A percentile compares a stretch with the other conserved stretches of the same genome.
These are phyloP conservation scores for Pelmatolapia mariae DNA, from an alignment of 2,113 vertebrate species.

Conservation along the genomic window DNA sequence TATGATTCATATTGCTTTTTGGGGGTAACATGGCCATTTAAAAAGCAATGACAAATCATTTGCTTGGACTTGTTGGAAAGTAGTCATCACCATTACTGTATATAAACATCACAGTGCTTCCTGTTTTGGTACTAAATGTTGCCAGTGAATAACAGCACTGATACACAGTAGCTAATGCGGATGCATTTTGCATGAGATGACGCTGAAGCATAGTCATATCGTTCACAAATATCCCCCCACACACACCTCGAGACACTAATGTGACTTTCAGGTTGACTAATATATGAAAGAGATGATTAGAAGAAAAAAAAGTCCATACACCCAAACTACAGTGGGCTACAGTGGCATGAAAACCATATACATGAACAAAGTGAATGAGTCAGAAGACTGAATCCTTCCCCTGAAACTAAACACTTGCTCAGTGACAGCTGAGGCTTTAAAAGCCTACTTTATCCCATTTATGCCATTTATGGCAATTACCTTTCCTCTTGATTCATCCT, in stretches of 20 bases:
- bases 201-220: not conserved
- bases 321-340: not conserved
- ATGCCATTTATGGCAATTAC: slow-evolving; percentile 29
- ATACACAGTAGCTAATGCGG: not conserved
- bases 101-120: not conserved
- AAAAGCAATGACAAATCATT: not conserved
- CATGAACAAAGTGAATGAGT: slow-evolving; percentile 32
- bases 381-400: slow-evolving; percentile 29
- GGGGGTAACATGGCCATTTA: not conserved
- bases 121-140: not conserved
- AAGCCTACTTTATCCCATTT: slow-evolving; percentile 31
- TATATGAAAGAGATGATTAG: not conserved
- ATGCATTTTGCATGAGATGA: not conserved
- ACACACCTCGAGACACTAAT: not conserved
- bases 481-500: slow-evolving; percentile 37
- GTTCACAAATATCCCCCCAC: not conserved
- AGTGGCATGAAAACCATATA: not conserved
- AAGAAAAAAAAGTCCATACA: not conserved
- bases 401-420: not conserved
- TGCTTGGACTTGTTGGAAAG: not conserved
- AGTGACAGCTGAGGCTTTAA: slow-evolving; percentile 23
- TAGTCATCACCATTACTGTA: not conserved
- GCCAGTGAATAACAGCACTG: not conserved
- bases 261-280: not conserved
- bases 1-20: not conserved